These are phyloP conservation scores for Anadara kagoshimensis DNA, from an alignment of 1,140 invertebrate species.

Conservation along the genomic window DNA sequence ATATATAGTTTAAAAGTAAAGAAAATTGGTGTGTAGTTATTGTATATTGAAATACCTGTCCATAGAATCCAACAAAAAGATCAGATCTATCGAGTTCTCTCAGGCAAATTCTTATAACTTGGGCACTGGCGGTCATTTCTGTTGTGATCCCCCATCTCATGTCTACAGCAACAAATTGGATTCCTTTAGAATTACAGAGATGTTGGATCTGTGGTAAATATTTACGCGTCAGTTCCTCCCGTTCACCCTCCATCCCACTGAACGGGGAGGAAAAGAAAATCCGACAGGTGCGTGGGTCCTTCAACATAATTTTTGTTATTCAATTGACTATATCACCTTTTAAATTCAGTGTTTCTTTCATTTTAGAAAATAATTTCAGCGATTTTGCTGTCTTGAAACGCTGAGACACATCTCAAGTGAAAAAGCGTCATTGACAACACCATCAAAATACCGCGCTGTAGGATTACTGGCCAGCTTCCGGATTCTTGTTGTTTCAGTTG, in stretches of 20 bases:
- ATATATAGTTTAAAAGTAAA: no score
- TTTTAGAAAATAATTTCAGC: no score
- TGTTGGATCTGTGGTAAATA: conserved; percentile 67
- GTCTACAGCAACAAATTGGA: conserved; percentile 69
- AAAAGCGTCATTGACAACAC: no score
- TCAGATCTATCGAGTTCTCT: conserved; percentile 68
- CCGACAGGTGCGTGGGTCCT: conserved; percentile 58
- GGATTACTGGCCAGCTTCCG: no score
- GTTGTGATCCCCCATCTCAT: conserved; percentile 72
- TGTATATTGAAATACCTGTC: no score
- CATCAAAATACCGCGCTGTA: no score
- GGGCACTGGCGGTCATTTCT: conserved; percentile 64
- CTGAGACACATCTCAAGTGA: no score
- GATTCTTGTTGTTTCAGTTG: no score
- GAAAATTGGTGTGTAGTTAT: no score
- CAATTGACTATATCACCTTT: no score
- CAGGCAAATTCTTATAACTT: conserved; percentile 68
- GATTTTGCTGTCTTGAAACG: no score
- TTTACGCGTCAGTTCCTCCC: conserved; percentile 63
- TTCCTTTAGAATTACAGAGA: conserved; percentile 59
- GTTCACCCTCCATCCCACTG: conserved; percentile 68
- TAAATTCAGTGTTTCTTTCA: no score
- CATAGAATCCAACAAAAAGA: conserved; percentile 70
- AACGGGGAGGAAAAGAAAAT: conserved; percentile 72
- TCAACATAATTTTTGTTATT: conserved; percentile 33